A percentile compares a stretch with the other conserved stretches of the same genome.
phyloP scores from a whole-genome alignment of 2,113 vertebrate species.

The Ia io region DNA sequence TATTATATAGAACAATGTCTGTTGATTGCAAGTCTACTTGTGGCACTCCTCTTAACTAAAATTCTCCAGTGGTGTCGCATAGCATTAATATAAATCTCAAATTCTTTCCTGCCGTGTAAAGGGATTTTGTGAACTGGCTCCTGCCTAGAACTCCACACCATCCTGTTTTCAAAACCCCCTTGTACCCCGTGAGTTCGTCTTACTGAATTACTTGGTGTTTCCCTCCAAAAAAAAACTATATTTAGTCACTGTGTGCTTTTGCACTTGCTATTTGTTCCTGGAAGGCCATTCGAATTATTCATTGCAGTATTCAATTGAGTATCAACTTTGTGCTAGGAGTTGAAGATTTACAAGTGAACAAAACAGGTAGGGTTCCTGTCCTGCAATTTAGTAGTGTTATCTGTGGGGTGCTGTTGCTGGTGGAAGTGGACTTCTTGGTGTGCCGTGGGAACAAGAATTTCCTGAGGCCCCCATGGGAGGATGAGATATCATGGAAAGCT shows the following conservation, averaged over 20 bases:
- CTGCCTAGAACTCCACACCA: background rate
- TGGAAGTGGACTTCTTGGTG: background rate
- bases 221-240: background rate
- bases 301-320: background rate
- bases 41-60: background rate
- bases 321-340: background rate
- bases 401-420: background rate
- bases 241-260: background rate
- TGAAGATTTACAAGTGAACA: background rate
- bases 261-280: background rate
- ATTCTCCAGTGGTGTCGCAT: background rate
- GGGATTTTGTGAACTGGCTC: background rate
- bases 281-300: background rate
- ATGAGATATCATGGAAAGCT: background rate
- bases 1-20: background rate
- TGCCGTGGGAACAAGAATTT: background rate
- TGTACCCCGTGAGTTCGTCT: background rate
- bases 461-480: background rate
- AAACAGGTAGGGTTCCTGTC: background rate
- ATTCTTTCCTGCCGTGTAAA: background rate
- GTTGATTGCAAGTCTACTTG: background rate
- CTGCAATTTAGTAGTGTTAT: background rate
- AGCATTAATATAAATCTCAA: background rate
- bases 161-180: background rate
- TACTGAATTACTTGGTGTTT: background rate